Conservation (phyloP, 2,888 invertebrate genomes). For the Nebria brevicollis region DNA sequence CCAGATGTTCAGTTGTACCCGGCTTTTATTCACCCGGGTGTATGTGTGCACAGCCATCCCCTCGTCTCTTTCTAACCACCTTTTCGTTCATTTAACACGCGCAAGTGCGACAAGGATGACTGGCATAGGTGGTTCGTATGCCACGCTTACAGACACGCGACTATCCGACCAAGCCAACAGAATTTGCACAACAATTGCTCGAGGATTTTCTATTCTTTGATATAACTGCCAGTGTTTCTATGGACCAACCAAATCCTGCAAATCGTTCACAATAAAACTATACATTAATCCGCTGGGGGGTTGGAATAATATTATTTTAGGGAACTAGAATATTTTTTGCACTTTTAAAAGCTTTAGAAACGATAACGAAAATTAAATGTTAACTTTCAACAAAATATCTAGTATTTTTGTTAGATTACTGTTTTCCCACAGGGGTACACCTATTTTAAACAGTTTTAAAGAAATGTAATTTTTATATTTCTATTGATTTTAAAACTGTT, state of each 20-base stretch:
- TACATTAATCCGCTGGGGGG: neutral
- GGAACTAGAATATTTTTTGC: slow-evolving; percentile 30
- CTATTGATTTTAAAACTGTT: too few relatives aligned
- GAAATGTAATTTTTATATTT: neutral
- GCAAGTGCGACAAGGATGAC: slow-evolving; percentile 56
- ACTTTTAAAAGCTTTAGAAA: neutral
- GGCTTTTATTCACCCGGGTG: slow-evolving; percentile 52
- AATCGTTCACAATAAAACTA: slow-evolving; percentile 5
- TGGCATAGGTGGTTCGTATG: slow-evolving; percentile 60
- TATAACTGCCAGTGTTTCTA: slow-evolving; percentile 58
- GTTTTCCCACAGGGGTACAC: neutral
- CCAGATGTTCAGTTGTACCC: slow-evolving; percentile 58
- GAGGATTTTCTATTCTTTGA: slow-evolving; percentile 59
- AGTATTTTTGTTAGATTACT: neutral
- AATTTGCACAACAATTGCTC: slow-evolving; percentile 62
- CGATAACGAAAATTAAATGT: neutral
- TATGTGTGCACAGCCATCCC: slow-evolving; percentile 31
- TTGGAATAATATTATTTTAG: slow-evolving; percentile 46
- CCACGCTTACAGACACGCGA: slow-evolving; percentile 62
- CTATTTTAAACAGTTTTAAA: neutral
- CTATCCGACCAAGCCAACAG: slow-evolving; percentile 54
- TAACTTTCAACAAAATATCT: neutral
- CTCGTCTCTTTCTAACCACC: slow-evolving; percentile 51
- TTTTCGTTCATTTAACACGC: slow-evolving; percentile 23
- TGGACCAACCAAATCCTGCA: slow-evolving; percentile 47